A percentile compares a stretch with the other conserved stretches of the same genome.
Evolutionary conservation across 2,888 invertebrate genomes (phyloP).

Genomic region (Hypomecis atomaria): DNA sequence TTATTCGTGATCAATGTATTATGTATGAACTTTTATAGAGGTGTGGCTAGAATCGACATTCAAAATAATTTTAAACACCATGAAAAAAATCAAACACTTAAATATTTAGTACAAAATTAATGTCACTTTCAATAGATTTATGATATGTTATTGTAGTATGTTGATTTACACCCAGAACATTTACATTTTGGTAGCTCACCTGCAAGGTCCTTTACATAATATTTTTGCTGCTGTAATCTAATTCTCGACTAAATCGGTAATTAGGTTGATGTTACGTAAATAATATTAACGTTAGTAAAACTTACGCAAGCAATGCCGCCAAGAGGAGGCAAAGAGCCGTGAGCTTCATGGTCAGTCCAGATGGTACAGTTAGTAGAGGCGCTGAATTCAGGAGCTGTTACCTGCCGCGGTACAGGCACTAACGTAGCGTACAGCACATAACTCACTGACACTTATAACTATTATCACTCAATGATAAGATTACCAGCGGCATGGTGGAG

Average conservation of each 20-base stretch:
- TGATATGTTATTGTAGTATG: not conserved
- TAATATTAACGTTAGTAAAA: constrained; percentile 44
- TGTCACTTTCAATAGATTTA: not conserved
- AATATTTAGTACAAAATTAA: not conserved
- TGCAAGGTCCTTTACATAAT: constrained; percentile 13
- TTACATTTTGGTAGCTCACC: not conserved
- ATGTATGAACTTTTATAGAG: no score
- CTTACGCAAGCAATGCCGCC: constrained; percentile 70
- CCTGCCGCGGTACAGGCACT: constrained; percentile 70
- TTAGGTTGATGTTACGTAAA: constrained; percentile 21
- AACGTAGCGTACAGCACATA: constrained; percentile 71
- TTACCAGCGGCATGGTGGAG: constrained; percentile 74
- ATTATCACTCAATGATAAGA: constrained; percentile 83
- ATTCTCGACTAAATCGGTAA: constrained; percentile 16
- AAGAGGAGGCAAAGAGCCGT: constrained; percentile 63
- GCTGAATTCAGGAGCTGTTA: constrained; percentile 64
- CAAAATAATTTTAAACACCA: not conserved
- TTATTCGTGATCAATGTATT: not conserved
- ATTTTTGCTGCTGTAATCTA: constrained; percentile 8
- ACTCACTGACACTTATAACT: constrained; percentile 84
- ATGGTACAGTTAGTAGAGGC: constrained; percentile 52
- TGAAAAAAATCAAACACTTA: not conserved
- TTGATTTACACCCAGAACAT: not conserved
- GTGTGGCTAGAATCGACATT: not conserved
- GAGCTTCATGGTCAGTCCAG: constrained; percentile 66